A percentile compares a stretch with the other conserved stretches of the same genome.
Evolutionary conservation across 2,797 vertebrate genomes (phyloP).

Genomic region (Falco novaeseelandiae): DNA sequence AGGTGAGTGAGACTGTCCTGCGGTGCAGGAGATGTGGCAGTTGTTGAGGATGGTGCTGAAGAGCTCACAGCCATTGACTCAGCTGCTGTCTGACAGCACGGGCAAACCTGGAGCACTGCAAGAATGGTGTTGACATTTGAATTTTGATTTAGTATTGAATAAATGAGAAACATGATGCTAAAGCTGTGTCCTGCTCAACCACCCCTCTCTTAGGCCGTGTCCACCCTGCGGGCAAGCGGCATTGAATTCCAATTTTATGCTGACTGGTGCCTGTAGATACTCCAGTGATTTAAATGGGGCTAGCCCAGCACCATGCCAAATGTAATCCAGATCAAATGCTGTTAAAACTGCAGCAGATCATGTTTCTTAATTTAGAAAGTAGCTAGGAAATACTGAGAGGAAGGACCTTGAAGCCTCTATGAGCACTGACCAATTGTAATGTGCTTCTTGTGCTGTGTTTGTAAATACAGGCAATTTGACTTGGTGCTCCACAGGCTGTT

Average conservation of each 20-base stretch:
- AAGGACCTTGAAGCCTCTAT: not conserved
- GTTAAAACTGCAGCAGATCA: not conserved
- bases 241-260: not conserved
- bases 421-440: not conserved
- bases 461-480: not conserved
- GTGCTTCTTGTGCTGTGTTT: not conserved
- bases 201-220: not conserved
- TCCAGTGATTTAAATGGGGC: not conserved
- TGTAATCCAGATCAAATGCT: not conserved
- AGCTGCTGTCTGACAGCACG: not conserved
- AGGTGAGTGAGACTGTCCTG: fast-evolving
- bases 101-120: not conserved
- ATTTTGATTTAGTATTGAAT: not conserved
- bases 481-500: not conserved
- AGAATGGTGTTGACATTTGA: not conserved
- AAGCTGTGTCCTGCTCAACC: not conserved
- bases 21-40: not conserved
- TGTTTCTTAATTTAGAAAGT: not conserved
- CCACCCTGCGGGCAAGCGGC: not conserved
- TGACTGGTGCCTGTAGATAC: not conserved
- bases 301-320: not conserved
- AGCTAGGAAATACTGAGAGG: not conserved
- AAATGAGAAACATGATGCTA: not conserved
- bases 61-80: not conserved
- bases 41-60: not conserved